Conservation (phyloP, 1,140 invertebrate species). For the Tetraneura akinire region DNA sequence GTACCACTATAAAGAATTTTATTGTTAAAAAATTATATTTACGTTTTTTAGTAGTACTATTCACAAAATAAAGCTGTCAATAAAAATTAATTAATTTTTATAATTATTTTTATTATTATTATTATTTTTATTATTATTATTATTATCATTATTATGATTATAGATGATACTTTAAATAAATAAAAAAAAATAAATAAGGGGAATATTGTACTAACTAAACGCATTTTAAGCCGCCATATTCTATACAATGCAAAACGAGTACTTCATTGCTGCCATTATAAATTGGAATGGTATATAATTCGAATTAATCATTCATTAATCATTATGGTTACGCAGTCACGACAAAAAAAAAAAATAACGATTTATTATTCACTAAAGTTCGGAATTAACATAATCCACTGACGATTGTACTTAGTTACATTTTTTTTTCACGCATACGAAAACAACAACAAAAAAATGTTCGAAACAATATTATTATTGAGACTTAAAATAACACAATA, state of each 20-base stretch:
- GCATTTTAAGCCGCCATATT: constrained; percentile 4
- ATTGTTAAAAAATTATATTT: no score
- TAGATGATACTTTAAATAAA: no score
- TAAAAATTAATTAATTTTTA: no score
- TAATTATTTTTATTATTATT: no score
- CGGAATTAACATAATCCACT: not conserved
- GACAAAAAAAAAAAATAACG: constrained; percentile 26
- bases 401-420: not conserved
- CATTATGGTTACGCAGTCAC: constrained; percentile 6
- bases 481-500: not conserved
- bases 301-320: constrained; percentile 23
- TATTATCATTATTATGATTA: no score
- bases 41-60: no score
- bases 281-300: constrained; percentile 14
- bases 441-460: not conserved
- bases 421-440: not conserved
- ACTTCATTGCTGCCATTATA: constrained; percentile 15
- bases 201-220: not conserved
- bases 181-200: no score
- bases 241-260: not conserved
- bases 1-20: no score
- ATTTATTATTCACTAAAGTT: constrained; percentile 25
- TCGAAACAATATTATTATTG: not conserved
- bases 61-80: no score
- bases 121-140: no score